Evolutionary conservation across 2,113 vertebrate species (phyloP).

Genomic region (Nannobrachium achirus): DNA sequence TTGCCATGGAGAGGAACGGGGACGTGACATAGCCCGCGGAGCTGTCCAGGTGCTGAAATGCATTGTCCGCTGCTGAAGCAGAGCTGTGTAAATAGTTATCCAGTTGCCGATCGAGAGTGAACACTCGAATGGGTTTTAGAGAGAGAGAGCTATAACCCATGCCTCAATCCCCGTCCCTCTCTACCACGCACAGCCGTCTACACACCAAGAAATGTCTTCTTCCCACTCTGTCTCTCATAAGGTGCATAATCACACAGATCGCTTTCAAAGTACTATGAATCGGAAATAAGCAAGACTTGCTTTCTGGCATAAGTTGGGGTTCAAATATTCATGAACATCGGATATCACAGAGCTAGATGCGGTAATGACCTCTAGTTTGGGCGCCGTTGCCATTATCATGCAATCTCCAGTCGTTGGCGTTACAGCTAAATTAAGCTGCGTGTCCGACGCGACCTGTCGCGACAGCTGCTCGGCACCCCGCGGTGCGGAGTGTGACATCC

Average conservation of each 20-base stretch:
- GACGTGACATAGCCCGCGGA: background rate
- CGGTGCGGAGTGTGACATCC: conserved; percentile 60
- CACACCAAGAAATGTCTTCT: background rate
- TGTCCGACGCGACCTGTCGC: conserved; percentile 64
- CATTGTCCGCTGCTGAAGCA: background rate
- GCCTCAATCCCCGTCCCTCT: too few relatives aligned
- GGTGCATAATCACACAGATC: background rate
- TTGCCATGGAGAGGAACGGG: background rate
- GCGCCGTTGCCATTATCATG: conserved; percentile 62
- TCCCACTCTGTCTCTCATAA: background rate
- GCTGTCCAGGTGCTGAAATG: conserved; percentile 40
- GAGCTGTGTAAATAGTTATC: background rate
- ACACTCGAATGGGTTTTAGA: too few relatives aligned
- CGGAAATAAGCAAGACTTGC: background rate
- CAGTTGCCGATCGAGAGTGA: too few relatives aligned
- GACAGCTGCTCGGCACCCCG: conserved; percentile 63
- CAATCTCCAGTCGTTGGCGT: conserved; percentile 62
- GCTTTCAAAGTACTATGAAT: conserved; percentile 3
- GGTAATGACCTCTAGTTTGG: conserved; percentile 66
- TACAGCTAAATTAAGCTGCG: conserved; percentile 71
- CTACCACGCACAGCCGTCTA: background rate
- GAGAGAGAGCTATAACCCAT: too few relatives aligned
- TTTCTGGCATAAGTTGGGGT: background rate
- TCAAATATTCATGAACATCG: conserved; percentile 18
- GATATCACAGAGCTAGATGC: conserved; percentile 28